Evolutionary conservation across 2,888 invertebrate species (phyloP).

Genomic region (Lamproptera curius): DNA sequence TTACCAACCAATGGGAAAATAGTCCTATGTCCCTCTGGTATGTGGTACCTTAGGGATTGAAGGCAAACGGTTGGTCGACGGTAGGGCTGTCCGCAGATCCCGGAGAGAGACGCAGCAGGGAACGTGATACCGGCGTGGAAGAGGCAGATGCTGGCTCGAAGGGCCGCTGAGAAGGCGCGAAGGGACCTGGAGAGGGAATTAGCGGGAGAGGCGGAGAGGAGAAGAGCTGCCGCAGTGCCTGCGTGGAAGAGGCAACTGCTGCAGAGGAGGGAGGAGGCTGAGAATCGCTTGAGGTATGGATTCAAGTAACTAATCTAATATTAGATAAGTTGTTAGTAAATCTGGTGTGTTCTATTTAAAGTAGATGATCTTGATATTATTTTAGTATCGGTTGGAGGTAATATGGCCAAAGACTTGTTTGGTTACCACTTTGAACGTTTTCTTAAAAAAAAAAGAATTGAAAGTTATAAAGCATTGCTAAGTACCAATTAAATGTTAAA

Average conservation of each 20-base stretch:
- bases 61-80: constrained; percentile 60
- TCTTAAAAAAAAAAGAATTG: no score
- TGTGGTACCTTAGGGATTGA: constrained; percentile 25
- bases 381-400: no score
- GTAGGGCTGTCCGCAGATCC: constrained; percentile 83
- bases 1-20: constrained; percentile 1
- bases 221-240: constrained; percentile 91
- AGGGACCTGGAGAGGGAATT: constrained; percentile 93
- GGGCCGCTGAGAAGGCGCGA: constrained; percentile 95
- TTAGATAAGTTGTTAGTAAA: no score
- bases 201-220: constrained; percentile 89
- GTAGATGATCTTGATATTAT: no score
- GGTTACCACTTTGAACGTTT: no score
- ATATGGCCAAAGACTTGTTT: no score
- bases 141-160: constrained; percentile 95
- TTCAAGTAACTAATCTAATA: no score
- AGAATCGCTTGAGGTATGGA: constrained; percentile 85
- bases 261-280: constrained; percentile 88
- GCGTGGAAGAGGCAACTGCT: constrained; percentile 96
- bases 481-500: no score
- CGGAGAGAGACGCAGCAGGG: constrained; percentile 92
- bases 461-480: no score
- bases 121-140: constrained; percentile 97
- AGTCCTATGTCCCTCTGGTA: constrained; percentile 9
- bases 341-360: no score